Evolutionary conservation across 2,113 vertebrate species (phyloP).

Genomic region (Cavia aperea): DNA sequence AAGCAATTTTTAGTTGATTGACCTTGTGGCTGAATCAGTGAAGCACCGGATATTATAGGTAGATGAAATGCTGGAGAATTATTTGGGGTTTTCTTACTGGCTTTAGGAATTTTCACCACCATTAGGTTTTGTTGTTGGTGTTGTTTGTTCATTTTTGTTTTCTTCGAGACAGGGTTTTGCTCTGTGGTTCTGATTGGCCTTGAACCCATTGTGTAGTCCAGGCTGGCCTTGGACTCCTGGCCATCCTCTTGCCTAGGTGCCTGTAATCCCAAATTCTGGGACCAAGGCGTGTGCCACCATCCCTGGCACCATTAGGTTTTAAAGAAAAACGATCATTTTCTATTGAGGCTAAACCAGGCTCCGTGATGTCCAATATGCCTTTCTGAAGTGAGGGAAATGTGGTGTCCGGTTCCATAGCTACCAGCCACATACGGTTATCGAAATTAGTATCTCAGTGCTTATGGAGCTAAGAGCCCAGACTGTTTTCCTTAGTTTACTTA

Average conservation of each 20-base stretch:
- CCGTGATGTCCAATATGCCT: background rate
- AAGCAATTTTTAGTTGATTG: background rate
- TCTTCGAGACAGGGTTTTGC: background rate
- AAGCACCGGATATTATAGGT: background rate
- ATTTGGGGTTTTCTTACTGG: background rate
- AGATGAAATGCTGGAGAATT: background rate
- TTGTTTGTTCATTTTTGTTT: background rate
- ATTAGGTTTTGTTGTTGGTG: background rate
- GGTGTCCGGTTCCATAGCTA: background rate
- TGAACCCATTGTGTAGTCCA: background rate
- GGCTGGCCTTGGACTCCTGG: background rate
- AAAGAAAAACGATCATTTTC: background rate
- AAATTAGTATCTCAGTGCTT: background rate
- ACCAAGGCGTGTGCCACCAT: background rate
- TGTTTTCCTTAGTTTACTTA: background rate
- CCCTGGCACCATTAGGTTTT: background rate
- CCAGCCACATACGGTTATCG: background rate
- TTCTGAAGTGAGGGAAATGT: background rate
- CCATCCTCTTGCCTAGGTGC: background rate
- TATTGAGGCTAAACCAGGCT: background rate
- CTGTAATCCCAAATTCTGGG: background rate
- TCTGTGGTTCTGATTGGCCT: background rate
- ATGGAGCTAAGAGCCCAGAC: background rate
- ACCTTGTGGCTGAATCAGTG: background rate
- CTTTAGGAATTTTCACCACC: background rate